Evolutionary conservation across 2,113 vertebrate genomes (phyloP), one percentile per base, ranked within the genome.

Genomic region (Xiphophorus maculatus): DNA sequence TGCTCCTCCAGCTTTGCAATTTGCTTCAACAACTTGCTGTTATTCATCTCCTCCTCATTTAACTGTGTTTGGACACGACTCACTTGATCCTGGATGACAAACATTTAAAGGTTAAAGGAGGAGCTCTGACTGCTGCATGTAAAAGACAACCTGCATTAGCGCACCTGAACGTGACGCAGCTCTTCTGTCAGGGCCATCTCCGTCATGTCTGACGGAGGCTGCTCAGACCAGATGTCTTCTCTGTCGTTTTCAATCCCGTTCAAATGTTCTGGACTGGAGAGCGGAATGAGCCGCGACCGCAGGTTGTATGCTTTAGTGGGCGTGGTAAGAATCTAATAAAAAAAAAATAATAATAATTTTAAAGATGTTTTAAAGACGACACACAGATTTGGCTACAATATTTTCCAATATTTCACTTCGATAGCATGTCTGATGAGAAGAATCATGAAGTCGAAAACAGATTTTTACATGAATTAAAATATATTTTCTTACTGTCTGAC

Each of bases 151-250:
- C 25, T 1, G 19, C 22, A 3, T 10, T 61, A 9, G 25, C 71
- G 63, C 90, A 99, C 98, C 96, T 98, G 97, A 27, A 95, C 92
- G 64, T 93, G 88, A 71, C 89, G 92, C 27, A 99, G 95, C 79
- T 99, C 97, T 81, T 97, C 96, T 11, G 96, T 95, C 84, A 99
- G 85, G 9, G 96, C 97, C 87, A 97, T 95, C 71, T 97, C 97
- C 33, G 71, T 94, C 95, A 98, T 96, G 69, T 96, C 95, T 35
- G 94, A 91, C 7, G 97, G 96, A 74, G 96, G 69, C 4, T 94
- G 94, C 89, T 99, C 97, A 3, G 89, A 92, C 69, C 94, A 86
- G 54, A 98, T 96, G 28, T 95, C 94, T 51, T 95, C 94, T 51
- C 85, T 70, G 8, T 85, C 69, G 3, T 29, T 32, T 3, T 84